Base-by-base conservation (phyloP, 2,888 invertebrate genomes). In the Myopa testacea region DNA sequence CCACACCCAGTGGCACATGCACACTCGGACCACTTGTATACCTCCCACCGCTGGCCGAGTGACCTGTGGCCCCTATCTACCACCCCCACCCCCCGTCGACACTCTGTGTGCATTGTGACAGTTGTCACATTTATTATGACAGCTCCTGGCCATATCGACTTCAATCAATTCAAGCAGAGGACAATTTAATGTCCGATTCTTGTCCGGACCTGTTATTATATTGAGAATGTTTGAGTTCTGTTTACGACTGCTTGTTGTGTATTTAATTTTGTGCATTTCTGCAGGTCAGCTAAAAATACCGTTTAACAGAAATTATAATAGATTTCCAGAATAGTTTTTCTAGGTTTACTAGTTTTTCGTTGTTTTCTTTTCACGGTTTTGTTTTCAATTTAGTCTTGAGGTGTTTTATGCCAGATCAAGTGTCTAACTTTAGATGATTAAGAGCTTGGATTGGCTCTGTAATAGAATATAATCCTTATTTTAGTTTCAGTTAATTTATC, bases 1-100 rank as follows among this genome's bases (percentile, higher is more conserved):
- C 70, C 79, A 60, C 67, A 82, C 26, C 26, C 26, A 26, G 26
- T 26, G 26, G 26, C 26, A 26, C 26, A 81, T 80, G 69, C 79
- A 37, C 68, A 82, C 81, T 80, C 81, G 82, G 80, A 78, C 74
- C 73, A 45, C 37, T 8, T 3, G 14, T 6, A 4, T 4, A 34
- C 63, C 74, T 34, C 19, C 14, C 34, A 62, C 50, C 50, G 50
- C 45, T 38, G 14, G 55, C 55, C 10, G 55, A 63, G 19, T 62
- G 63, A 26, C 73, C 62, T 45, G 14, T 4, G 52, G 50, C 62
- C 52, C 37, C 14, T 37, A 7, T 7, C 38, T 2, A n/a, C n/a
- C 58, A 60, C n/a, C 40, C 52, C 37, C 19, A 26, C 34, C 62
- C 26, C 12, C 62, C 3, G 34, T 10, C 16, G 4, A 1, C 58